Evolutionary conservation across 2,888 invertebrate genomes (phyloP), one percentile per base, ranked within the genome.

Genomic region (Eupithecia subfuscata): DNA sequence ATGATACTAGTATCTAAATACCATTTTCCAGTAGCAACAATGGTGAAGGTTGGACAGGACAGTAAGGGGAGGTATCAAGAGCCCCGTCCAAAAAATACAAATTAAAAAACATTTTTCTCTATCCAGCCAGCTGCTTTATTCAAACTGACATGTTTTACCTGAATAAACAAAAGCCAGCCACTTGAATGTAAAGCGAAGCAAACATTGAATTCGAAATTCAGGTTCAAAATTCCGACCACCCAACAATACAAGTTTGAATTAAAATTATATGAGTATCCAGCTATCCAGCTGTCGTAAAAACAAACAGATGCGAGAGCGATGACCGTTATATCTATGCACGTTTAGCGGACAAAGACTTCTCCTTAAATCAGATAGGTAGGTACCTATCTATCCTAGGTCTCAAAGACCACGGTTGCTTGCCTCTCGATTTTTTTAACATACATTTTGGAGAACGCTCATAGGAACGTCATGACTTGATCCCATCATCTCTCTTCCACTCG

Each of bases 191-290:
- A 30, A 22, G 52, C 52, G 56, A 60, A 64, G 45, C 56, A 45
- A 40, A 65, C 69, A 69, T 67, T 75, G 70, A 73, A 75, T 73
- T 70, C 70, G 45, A 73, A 76, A 67, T 52, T 18, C 48, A 64
- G 67, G 70, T 70, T 73, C 70, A 71, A 70, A 76, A 69, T 40
- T 45, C 69, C 70, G 67, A 75, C 69, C 25, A 40, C 56, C 56
- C 22, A 25, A 60, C 68, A 70, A 70, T 65, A 68, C 63, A 69
- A 73, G 65, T 75, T 77, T 73, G 64, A 74, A 78, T 75, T 75
- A 75, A 75, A 75, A 71, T 30, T 70, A 70, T 73, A 75, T 74
- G 70, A 73, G 73, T 69, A 71, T 75, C 74, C 73, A 73, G 70
- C 68, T 56, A 71, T 69, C 67, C 64, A 73, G 69, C 56, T 69